Evolutionary conservation across 1,140 invertebrate genomes (phyloP).

Genomic region (Pseudomyrmex sp.): DNA sequence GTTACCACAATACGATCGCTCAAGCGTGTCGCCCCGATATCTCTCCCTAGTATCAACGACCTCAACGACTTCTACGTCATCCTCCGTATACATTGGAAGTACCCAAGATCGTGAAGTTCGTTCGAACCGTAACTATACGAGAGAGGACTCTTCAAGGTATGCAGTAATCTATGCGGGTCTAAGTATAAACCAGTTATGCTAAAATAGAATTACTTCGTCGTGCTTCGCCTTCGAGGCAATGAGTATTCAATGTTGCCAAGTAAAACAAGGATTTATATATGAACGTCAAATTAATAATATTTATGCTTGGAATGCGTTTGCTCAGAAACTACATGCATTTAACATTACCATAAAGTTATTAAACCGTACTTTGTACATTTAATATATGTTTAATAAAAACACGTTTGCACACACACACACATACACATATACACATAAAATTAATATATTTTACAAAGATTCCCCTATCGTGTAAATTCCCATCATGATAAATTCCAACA

Average conservation of each 20-base stretch:
- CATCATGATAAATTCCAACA: neutral
- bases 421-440: no score
- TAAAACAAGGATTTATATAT: conserved; percentile 46
- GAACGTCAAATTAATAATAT: conserved; percentile 53
- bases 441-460: conserved; percentile 34
- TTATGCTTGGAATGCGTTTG: conserved; percentile 19
- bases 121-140: neutral
- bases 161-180: conserved; percentile 42
- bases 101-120: conserved; percentile 23
- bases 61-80: conserved; percentile 45
- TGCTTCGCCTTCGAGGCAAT: conserved; percentile 46
- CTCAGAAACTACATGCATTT: conserved; percentile 2
- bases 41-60: conserved; percentile 62
- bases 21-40: conserved; percentile 71
- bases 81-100: conserved; percentile 48
- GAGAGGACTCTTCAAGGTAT: conserved; percentile 30
- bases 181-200: conserved; percentile 61
- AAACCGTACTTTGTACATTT: neutral
- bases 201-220: conserved; percentile 49
- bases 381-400: neutral
- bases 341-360: conserved; percentile 12
- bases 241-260: conserved; percentile 42
- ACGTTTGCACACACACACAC: neutral
- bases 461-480: neutral
- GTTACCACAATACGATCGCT: conserved; percentile 68